Conservation (phyloP, 2,888 invertebrate species). For the Cheilosia soror region DNA sequence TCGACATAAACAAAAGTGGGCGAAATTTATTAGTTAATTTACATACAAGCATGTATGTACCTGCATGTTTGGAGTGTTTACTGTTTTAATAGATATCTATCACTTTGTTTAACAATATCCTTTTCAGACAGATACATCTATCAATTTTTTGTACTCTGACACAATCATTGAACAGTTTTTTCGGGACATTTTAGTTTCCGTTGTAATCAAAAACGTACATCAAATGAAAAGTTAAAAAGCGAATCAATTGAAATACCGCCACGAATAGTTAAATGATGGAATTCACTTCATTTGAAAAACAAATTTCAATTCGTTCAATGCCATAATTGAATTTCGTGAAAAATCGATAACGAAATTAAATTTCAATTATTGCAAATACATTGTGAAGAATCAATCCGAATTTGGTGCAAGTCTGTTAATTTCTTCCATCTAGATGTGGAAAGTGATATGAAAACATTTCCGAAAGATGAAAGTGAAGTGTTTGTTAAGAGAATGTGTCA, state of each 20-base stretch:
- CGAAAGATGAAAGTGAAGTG: no score
- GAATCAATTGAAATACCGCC: constrained; percentile 11
- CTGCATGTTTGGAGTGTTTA: no score
- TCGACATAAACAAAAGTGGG: no score
- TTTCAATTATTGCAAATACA: constrained; percentile 23
- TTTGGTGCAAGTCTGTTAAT: not conserved
- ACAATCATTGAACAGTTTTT: constrained; percentile 3
- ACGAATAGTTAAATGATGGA: not conserved
- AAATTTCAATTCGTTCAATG: constrained; percentile 29
- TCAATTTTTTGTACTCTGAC: not conserved
- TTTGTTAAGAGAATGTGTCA: no score
- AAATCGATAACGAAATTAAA: constrained; percentile 38
- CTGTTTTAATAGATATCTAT: not conserved
- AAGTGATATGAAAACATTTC: no score
- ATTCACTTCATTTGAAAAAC: constrained; percentile 25
- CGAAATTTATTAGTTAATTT: no score
- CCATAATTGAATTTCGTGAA: constrained; percentile 24
- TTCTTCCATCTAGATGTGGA: no score
- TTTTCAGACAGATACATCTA: not conserved
- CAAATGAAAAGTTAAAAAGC: constrained; percentile 16
- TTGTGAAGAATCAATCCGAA: constrained; percentile 18
- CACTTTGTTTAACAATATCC: no score
- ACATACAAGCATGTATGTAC: no score
- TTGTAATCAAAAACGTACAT: constrained; percentile 1
- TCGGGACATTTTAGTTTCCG: constrained; percentile 37